These are phyloP conservation scores for Hozukius guyotensis DNA, from an alignment of 2,797 vertebrate genomes.

Conservation along the genomic window DNA sequence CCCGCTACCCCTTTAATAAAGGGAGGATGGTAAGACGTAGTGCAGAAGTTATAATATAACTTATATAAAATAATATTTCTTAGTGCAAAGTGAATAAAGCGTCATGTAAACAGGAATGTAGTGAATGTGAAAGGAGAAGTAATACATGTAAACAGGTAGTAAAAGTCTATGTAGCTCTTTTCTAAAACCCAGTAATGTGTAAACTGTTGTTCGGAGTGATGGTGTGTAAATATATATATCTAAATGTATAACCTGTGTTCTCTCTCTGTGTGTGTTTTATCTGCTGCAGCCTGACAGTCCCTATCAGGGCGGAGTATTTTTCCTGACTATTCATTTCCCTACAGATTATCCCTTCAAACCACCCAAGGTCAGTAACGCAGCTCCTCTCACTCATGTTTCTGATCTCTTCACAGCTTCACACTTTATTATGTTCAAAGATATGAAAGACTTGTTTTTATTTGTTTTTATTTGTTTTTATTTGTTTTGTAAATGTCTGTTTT, in stretches of 20 bases:
- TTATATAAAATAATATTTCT: neutral
- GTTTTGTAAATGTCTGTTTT: too few relatives aligned
- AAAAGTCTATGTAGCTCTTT: neutral
- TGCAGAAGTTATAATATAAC: neutral
- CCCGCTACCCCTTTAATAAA: too few relatives aligned
- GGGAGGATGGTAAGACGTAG: too few relatives aligned
- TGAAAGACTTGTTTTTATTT: too few relatives aligned
- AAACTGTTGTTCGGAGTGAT: neutral
- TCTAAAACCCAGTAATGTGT: neutral
- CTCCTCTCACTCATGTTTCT: neutral
- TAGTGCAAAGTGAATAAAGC: neutral
- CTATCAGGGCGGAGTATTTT: slow-evolving; percentile 86
- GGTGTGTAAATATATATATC: neutral
- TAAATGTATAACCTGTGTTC: neutral
- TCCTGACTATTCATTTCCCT: slow-evolving; percentile 87
- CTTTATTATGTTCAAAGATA: too few relatives aligned
- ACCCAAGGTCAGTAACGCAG: slow-evolving; percentile 78
- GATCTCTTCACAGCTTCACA: neutral
- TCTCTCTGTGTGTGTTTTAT: neutral
- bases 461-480: too few relatives aligned
- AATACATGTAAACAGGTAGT: neutral
- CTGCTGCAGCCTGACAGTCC: slow-evolving; percentile 83
- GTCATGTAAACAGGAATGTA: neutral
- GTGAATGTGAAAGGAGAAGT: neutral
- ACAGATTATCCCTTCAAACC: slow-evolving; percentile 89